Base-by-base conservation (phyloP, 2,113 vertebrate genomes). In the Eudyptes chrysolophus region DNA sequence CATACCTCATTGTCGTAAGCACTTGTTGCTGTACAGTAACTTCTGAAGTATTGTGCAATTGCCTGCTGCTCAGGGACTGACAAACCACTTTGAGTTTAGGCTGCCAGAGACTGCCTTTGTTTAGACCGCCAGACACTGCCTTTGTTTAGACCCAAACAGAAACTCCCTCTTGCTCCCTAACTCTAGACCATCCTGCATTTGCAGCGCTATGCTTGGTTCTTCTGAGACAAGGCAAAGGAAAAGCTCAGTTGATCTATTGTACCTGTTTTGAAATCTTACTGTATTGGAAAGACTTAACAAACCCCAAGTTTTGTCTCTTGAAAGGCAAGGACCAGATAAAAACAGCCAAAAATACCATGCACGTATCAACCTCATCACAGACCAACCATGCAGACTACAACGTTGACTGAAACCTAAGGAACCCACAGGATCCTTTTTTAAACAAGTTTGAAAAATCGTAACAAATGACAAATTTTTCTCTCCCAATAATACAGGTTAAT, bases 31-130 rank as follows among this genome's bases (percentile, higher is more conserved):
- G 12, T 48, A 61, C 44, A 71, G 69, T n/a, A n/a, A 68, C 84
- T 88, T 84, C 88, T 90, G 10, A 44, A 92, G 83, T 16, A 66
- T 6, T 65, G 79, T 27, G 20, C 48, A 87, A 84, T 42, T 69
- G 80, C 79, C 85, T 88, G 87, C 84, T 95, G 86, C 89, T 82
- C 62, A 72, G 84, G 86, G 92, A 87, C 68, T 72, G 46, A 88
- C 40, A 54, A 95, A 52, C 54, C 66, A 34, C 87, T 75, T 48
- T 20, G 72, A 93, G 83, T 85, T 89, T 55, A 75, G 87, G 87
- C 88, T 81, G 66, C 38, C 84, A 89, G 76, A 90, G 69, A 70
- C 42, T 51, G 17, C 66, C 72, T 17, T 30, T 8, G 83, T 85
- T 89, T 55, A 75, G 85, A 86, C 88, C 79, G 64, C 38, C 84